Base-by-base conservation (phyloP, 64 coral and sea anemone genomes). In the Hydrozoanthus tunicans region DNA sequence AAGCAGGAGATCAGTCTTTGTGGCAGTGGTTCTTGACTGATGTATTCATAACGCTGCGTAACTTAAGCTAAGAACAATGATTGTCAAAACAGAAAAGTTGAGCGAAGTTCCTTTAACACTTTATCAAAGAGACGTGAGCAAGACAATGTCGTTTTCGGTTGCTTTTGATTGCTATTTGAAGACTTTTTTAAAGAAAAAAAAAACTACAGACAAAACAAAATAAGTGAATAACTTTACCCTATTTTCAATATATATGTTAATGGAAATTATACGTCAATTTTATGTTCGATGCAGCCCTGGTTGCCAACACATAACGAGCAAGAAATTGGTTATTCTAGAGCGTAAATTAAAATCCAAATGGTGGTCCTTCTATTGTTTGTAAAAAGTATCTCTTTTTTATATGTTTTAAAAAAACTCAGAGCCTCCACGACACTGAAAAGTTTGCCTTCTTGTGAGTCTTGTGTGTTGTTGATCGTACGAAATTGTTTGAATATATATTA, bases 281-380 rank as follows among this genome's bases (percentile, higher is more conserved):
- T 79, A 57, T 55, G 54, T 14, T 54, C 11, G 43, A 53, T 14
- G 15, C 20, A 58, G 17, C 53, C n/a, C 15, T 55, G 55, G 3
- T 56, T 7, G 77, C 6, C 15, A 8, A 52, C 58, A 54, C 77
- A 56, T 58, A 57, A 54, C 8, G 53, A 58, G 58, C 15, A 7
- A 56, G 53, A 54, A 54, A 74, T 43, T 43, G 32, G 32, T 43
- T 3, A 66, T 14, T 66, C 12, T 66, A 0, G 1, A 15, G 55
- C 77, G 5, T 79, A 58, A 79, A 58, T 79, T 58, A 79, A 17
- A 79, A 79, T 20, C 77, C 58, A 54, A 79, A 52, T 58, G 58
- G 32, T 43, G 32, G 32, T 79, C 24, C 72, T 56, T 79, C 55
- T 1, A 58, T 79, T 58, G 77, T 79, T 79, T 3, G 56, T 79